phyloP scores from a whole-genome alignment of 2,888 invertebrate genomes.

The Parnassius glacialis region DNA sequence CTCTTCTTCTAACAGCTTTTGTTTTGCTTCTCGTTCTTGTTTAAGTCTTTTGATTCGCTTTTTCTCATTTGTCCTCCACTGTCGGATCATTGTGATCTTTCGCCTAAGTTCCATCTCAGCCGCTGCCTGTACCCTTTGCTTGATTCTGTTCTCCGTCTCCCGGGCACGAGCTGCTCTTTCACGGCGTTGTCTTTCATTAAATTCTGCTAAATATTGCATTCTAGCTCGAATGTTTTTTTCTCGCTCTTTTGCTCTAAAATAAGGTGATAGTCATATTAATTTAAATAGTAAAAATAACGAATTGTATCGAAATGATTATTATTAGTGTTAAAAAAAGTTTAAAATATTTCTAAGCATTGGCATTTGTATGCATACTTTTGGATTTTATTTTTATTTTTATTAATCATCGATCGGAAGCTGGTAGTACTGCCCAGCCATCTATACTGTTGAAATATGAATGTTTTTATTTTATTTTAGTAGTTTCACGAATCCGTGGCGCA shows the following conservation, averaged over 20 bases:
- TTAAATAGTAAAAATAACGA: too few relatives aligned
- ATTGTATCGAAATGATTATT: too few relatives aligned
- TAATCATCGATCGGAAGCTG: too few relatives aligned
- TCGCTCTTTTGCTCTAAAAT: slow-evolving; percentile 62
- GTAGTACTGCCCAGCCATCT: too few relatives aligned
- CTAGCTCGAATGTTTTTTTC: slow-evolving; percentile 61
- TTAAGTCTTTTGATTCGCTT: slow-evolving; percentile 57
- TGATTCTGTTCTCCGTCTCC: slow-evolving; percentile 62
- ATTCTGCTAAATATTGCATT: slow-evolving; percentile 64
- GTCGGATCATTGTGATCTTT: slow-evolving; percentile 70
- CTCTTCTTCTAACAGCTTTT: slow-evolving; percentile 53
- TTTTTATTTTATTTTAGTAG: too few relatives aligned
- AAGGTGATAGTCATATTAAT: too few relatives aligned
- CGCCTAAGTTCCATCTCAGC: slow-evolving; percentile 68
- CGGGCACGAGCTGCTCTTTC: slow-evolving; percentile 53
- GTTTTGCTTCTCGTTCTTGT: slow-evolving; percentile 55
- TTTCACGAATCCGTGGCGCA: too few relatives aligned
- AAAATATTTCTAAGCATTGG: too few relatives aligned
- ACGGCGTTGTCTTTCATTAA: slow-evolving; percentile 56
- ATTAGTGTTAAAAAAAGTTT: too few relatives aligned
- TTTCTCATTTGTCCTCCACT: slow-evolving; percentile 68
- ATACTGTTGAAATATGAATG: too few relatives aligned
- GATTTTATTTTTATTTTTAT: too few relatives aligned
- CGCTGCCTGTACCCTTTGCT: slow-evolving; percentile 68
- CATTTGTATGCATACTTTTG: too few relatives aligned